phyloP scores from a whole-genome alignment of 1,140 invertebrate species.

The Rhagoletis zephyria region DNA sequence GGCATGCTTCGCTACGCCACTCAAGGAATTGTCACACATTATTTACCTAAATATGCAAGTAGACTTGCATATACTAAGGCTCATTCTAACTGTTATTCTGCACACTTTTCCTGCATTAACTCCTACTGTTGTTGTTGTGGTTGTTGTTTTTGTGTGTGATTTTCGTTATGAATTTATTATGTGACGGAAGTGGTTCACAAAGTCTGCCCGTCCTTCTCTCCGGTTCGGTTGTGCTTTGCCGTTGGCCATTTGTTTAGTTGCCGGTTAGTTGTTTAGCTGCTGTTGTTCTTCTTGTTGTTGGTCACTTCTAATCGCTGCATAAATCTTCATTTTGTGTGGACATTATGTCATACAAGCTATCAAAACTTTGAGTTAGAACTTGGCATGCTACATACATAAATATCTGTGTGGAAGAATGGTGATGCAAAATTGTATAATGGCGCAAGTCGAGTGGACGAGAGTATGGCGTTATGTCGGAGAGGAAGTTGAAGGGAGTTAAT shows the following conservation, averaged over 20 bases:
- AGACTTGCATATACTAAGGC: background rate
- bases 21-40: slow-evolving; percentile 7
- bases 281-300: slow-evolving; percentile 20
- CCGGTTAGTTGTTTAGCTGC: background rate
- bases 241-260: background rate
- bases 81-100: background rate
- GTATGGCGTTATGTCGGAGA: background rate
- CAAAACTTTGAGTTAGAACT: slow-evolving; percentile 48
- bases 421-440: background rate
- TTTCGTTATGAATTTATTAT: slow-evolving; percentile 71
- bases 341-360: slow-evolving; percentile 51
- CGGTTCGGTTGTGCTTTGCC: background rate
- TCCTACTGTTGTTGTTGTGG: background rate
- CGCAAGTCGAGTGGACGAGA: background rate
- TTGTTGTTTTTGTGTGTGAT: slow-evolving; percentile 56
- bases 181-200: slow-evolving; percentile 64
- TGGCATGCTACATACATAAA: no score
- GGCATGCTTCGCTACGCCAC: slow-evolving; percentile 13
- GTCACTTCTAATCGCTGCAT: slow-evolving; percentile 39
- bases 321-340: slow-evolving; percentile 50
- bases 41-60: background rate
- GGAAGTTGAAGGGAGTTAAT: no score
- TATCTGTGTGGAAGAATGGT: background rate
- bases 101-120: background rate
- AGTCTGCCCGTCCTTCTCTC: background rate